These are phyloP conservation scores for Quadriops clusia DNA, from an alignment of 2,888 invertebrate species.

Conservation along the genomic window DNA sequence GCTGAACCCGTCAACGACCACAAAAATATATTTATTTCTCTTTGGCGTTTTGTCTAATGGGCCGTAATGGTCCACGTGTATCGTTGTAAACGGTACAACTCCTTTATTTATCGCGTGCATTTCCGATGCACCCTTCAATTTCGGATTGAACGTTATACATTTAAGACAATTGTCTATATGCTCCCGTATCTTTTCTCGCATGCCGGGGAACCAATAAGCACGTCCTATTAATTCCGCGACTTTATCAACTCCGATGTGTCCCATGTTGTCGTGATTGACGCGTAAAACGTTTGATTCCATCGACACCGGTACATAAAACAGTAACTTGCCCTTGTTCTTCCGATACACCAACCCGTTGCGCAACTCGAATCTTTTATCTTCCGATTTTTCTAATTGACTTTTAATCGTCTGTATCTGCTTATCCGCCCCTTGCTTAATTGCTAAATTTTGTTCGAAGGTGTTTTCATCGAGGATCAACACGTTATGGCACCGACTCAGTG, in stretches of 20 bases:
- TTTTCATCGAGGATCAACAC: conserved; percentile 7
- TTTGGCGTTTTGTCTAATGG: conserved; percentile 5
- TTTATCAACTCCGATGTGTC: conserved; percentile 8
- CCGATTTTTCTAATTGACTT: conserved; percentile 6
- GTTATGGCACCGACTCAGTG: conserved; percentile 6
- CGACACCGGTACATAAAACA: conserved; percentile 9
- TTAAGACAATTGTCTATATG: conserved; percentile 10
- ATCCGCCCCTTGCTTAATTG: conserved; percentile 7
- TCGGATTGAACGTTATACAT: conserved; percentile 7
- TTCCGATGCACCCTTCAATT: conserved; percentile 2
- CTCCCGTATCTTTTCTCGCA: conserved; percentile 6
- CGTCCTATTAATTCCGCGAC: conserved; percentile 3
- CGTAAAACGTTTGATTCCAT: conserved; percentile 9
- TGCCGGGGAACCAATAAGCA: conserved; percentile 10
- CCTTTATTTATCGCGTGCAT: conserved; percentile 8
- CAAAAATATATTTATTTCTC: conserved; percentile 5
- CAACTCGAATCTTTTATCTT: conserved; percentile 9
- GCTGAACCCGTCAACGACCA: conserved; percentile 8
- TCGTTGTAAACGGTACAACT: conserved; percentile 6
- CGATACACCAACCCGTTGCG: conserved; percentile 10
- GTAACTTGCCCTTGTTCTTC: conserved; percentile 5
- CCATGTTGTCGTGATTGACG: conserved; percentile 8
- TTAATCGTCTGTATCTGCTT: conserved; percentile 7
- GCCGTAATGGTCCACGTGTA: conserved; percentile 9
- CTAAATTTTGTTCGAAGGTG: conserved; percentile 9